A percentile compares a stretch with the other conserved stretches of the same genome.
These are phyloP conservation scores for Ovis canadensis DNA, from an alignment of 2,113 vertebrate genomes.

Conservation along the genomic window DNA sequence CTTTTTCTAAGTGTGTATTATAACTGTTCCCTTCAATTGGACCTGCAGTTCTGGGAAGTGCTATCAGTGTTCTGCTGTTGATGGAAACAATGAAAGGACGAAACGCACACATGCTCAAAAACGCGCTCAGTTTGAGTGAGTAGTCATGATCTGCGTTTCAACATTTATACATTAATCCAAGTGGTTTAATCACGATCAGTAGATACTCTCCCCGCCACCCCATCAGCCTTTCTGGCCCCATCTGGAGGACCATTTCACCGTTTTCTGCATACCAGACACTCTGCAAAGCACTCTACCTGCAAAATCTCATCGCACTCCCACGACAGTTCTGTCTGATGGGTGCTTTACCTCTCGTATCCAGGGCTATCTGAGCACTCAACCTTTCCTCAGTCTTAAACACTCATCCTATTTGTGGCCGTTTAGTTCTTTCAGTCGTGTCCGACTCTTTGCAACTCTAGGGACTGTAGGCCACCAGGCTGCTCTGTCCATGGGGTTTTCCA, in stretches of 20 bases:
- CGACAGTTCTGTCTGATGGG: too few species aligned
- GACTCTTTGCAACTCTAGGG: not conserved
- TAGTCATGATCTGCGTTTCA: not conserved
- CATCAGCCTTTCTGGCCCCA: fast-evolving
- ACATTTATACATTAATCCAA: not conserved
- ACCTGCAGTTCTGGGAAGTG: not conserved
- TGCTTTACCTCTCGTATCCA: too few species aligned
- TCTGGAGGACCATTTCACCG: not conserved
- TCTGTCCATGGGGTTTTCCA: not conserved
- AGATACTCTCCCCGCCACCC: not conserved
- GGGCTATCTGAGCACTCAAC: not conserved
- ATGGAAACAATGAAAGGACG: not conserved
- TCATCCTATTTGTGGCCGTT: fast-evolving
- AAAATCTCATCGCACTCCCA: not conserved
- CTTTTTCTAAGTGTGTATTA: not conserved
- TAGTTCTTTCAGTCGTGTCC: fast-evolving
- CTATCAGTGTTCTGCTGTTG: not conserved
- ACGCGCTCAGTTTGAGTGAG: not conserved
- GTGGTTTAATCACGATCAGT: not conserved
- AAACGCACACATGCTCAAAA: not conserved
- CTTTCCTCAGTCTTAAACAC: not conserved
- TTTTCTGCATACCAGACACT: not conserved
- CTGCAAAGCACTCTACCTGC: not conserved
- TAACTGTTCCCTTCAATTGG: not conserved
- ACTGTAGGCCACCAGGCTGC: not conserved